Conservation (phyloP, 92 coral and sea anemone species). For the Blastomussa wellsi region DNA sequence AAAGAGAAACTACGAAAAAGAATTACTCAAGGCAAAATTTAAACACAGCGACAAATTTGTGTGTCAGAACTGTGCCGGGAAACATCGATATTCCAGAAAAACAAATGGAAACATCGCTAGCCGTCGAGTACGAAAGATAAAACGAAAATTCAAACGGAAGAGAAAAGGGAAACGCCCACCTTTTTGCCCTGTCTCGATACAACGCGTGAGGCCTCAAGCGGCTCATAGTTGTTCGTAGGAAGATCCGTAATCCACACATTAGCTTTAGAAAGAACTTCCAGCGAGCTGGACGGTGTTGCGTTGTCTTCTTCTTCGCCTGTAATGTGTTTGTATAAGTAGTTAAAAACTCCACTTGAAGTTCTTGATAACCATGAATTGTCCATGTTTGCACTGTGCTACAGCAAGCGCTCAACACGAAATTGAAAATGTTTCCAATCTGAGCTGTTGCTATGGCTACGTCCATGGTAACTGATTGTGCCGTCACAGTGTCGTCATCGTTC, state of each 20-base stretch:
- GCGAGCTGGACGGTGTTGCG: not conserved
- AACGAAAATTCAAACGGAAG: not conserved
- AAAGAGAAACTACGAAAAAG: not conserved
- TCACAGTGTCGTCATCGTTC: not conserved
- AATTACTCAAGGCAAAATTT: not conserved
- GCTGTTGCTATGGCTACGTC: not conserved
- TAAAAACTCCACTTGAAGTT: slow-evolving; percentile 19
- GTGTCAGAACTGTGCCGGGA: not conserved
- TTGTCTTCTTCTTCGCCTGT: slow-evolving; percentile 18
- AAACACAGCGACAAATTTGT: not conserved
- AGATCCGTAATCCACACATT: slow-evolving; percentile 17
- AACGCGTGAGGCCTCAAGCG: slow-evolving; percentile 13
- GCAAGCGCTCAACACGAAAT: slow-evolving; percentile 14
- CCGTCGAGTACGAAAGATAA: not conserved
- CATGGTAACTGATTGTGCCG: slow-evolving; percentile 19
- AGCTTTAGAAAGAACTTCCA: slow-evolving; percentile 18
- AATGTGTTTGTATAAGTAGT: slow-evolving; percentile 8
- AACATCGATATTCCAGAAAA: not conserved
- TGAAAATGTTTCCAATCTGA: not conserved
- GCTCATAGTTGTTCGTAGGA: slow-evolving; percentile 34
- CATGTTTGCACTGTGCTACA: slow-evolving; percentile 5
- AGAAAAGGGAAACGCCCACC: not conserved
- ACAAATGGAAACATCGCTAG: not conserved
- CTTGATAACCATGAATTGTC: slow-evolving; percentile 21
- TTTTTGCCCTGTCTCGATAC: not conserved